Evolutionary conservation across 2,113 vertebrate genomes (phyloP), one percentile per base, ranked within the genome.

Genomic region (Dicentrarchus labrax): DNA sequence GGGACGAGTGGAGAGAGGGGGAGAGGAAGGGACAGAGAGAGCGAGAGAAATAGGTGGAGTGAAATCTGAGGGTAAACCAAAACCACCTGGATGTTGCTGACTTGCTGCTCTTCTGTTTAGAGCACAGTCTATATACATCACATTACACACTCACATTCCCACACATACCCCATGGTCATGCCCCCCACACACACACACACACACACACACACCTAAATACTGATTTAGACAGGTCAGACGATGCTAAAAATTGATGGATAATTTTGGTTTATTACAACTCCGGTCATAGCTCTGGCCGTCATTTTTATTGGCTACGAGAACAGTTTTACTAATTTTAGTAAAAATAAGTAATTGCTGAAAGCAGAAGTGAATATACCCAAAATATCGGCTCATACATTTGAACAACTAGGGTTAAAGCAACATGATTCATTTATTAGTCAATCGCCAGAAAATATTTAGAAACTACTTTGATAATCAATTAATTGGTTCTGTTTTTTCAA

Each of bases 71-170:
- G 81, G 87, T 89, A 92, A 91, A 94, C 88, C 79, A 89, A 93
- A 93, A 91, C 88, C 88, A 88, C 81, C 89, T 93, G 84, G 88
- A 90, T 92, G 90, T 89, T 93, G 90, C 89, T 93, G 88, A 94
- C 89, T 89, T 72, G 88, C 84, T 72, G 48, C 86, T 89, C 82
- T 73, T 76, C 72, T 89, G 86, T 91, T 91, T 76, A 86, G 86
- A 90, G 79, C 77, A 74, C 67, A 78, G 69, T 78, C 86, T 84
- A 82, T 86, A 89, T 86, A 90, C 84, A 82, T 81, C 56, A 36
- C 68, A 81, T 85, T 85, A 87, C 84, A 84, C 81, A 77, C 75
- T 38, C 66, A 15, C 56, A 77, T 54, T 30, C 45, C 56, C 67
- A 38, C 43, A 57, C 65, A 16, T 50, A 38, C 16, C 66, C 21